phyloP scores from a whole-genome alignment of 2,888 invertebrate species.

The Argyresthia albistria region DNA sequence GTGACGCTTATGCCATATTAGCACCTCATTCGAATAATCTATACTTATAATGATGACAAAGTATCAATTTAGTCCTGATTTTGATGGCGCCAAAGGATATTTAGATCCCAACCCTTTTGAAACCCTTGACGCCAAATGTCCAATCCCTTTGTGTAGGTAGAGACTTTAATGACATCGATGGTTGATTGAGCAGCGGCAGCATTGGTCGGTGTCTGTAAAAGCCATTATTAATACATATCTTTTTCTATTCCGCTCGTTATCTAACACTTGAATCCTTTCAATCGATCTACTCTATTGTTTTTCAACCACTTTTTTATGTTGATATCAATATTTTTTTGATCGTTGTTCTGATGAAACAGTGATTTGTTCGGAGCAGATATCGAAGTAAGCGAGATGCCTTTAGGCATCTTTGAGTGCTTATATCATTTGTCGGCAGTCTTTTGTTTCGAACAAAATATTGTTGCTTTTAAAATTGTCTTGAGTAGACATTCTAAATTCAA shows the following conservation, averaged over 20 bases:
- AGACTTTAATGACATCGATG: constrained; percentile 29
- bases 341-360: constrained; percentile 60
- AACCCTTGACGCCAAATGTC: not conserved
- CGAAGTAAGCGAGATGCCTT: constrained; percentile 44
- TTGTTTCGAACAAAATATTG: constrained; percentile 31
- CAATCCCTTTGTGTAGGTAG: constrained; percentile 5
- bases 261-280: constrained; percentile 63
- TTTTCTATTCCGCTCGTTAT: constrained; percentile 52
- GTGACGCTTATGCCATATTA: constrained; percentile 2
- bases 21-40: constrained; percentile 5
- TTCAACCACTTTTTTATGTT: constrained; percentile 61
- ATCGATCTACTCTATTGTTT: constrained; percentile 69
- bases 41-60: constrained; percentile 7
- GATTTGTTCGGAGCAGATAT: constrained; percentile 67
- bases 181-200: constrained; percentile 12
- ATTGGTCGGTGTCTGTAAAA: constrained; percentile 33
- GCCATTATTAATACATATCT: constrained; percentile 66
- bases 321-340: constrained; percentile 70
- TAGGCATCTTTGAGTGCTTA: constrained; percentile 50
- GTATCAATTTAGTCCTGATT: constrained; percentile 12
- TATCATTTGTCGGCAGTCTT: constrained; percentile 59
- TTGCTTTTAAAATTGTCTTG: not conserved
- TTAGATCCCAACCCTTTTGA: constrained; percentile 4
- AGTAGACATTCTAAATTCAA: not conserved
- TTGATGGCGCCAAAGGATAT: constrained; percentile 13